Base-by-base conservation (phyloP, 1,140 invertebrate genomes). In the Bilobella aurantiaca region DNA sequence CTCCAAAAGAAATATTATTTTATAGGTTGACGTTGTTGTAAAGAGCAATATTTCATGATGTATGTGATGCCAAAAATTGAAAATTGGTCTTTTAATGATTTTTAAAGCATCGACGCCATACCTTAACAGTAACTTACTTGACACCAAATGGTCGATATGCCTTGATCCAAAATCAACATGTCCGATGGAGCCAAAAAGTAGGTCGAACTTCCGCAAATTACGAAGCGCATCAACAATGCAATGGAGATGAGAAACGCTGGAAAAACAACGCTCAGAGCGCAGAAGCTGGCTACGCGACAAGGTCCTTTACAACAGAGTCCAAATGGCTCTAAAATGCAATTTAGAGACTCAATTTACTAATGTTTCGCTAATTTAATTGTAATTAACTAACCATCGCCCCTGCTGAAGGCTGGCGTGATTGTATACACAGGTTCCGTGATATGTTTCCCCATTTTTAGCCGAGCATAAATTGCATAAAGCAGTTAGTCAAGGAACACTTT, bases 71-170 rank as follows among this genome's bases (percentile, higher is more conserved):
- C 8, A 23, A 29, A 27, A 21, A 14, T 59, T 12, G 16, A 18
- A 30, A 27, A 5, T 18, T 27, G 8, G 8, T 23, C 28, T 30
- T 59, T 3, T 32, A 12, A 25, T 31, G 47, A 47, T 21, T 58
- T 8, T 3, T 3, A 28, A 62, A 25, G 25, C 12, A 5, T n/a
- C 31, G 27, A 60, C 25, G 12, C 18, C 31, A 31, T 12, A 31
- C 12, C 14, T n/a, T 14, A 27, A 25, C 21, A 34, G 3, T 3
- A 12, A 68, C 67, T 69, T 78, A 86, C 87, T 82, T 89, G 85
- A 74, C 87, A 89, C 87, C 87, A 89, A 46, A 83, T 83, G 1
- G 86, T 87, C 0, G 87, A 89, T 42, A 88, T 82, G 76, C 81
- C 83, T 56, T 80, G 81, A 75, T 87, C 86, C 34, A 89, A 80